These are phyloP conservation scores for Patiria miniata DNA, from an alignment of 35 echinoderm and acorn worm genomes.

Conservation along the genomic window DNA sequence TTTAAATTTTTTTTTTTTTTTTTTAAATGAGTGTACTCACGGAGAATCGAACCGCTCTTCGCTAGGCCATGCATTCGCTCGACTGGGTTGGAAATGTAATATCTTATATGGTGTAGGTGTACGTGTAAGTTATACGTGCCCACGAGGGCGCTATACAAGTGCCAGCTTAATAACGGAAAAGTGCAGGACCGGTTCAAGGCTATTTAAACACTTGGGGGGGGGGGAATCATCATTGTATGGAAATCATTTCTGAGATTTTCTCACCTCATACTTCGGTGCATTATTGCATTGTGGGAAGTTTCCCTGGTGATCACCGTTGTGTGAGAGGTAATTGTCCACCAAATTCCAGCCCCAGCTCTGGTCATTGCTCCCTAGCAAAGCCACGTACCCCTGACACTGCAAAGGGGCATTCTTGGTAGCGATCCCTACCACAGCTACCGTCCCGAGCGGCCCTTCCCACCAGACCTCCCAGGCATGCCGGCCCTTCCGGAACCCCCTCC, in stretches of 20 bases:
- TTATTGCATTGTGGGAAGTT: constrained; percentile 99
- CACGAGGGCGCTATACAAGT: no score
- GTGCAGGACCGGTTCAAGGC: no score
- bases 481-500: constrained; percentile 81
- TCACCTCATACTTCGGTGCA: constrained; percentile 99
- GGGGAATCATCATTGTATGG: no score
- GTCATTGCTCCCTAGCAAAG: constrained; percentile 93
- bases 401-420: constrained; percentile 92
- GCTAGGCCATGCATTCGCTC: no score
- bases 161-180: no score
- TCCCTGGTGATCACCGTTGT: constrained; percentile 92
- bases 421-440: constrained; percentile 93
- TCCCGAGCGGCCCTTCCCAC: constrained; percentile 99
- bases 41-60: no score
- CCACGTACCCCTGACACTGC: constrained; percentile 96
- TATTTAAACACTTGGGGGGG: no score
- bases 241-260: constrained; percentile 32
- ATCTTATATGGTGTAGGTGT: no score
- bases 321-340: constrained; percentile 96
- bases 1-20: no score
- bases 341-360: constrained; percentile 99
- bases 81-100: no score
- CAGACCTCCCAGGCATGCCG: constrained; percentile 97
- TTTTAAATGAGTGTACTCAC: no score
- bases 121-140: no score